Evolutionary conservation across 2,113 vertebrate species (phyloP), one percentile per base, ranked within the genome.

Genomic region (Stictonetta naevosa): DNA sequence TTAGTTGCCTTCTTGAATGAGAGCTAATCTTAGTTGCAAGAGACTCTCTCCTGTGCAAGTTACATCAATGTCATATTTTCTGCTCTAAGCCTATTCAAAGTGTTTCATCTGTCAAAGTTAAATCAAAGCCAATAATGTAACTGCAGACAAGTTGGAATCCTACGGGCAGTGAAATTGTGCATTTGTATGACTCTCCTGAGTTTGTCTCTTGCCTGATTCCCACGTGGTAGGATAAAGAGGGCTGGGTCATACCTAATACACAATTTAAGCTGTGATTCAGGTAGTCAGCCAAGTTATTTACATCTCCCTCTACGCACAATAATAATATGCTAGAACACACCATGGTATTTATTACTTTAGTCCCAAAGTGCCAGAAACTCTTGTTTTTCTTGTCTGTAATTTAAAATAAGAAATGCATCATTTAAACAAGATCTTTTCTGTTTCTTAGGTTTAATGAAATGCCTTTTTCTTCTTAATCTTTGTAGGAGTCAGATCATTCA

Each of bases 401-500:
- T 74, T 90, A 46, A 23, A 75, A 7, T 8, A 69, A 86, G 28
- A 86, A 90, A 53, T 29, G 10, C 8, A 11, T 84, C 0, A 31
- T 89, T 91, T 74, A 82, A 94, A 75, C 5, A 72, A 62, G 33
- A 25, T 58, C 1, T 6, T 36, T 81, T 79, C 52, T 78, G 53
- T 69, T 31, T 31, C n/a, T 38, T 82, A 31, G 11, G 46, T 42
- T 73, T 79, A 92, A 81, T 88, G n/a, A 86, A 79, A 75, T 84
- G 4, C 3, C 29, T 81, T 94, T 94, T 73, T 91, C 62, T 85
- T 93, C 93, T 83, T 64, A 90, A 89, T 75, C 38, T 33, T 97
- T 97, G 34, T 95, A 99, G 99, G 98, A 98, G 13, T 91, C 95
- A 33, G 91, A 96, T 50, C 87, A 84, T 40, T 66, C 94, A 16